Evolutionary conservation across 2,797 vertebrate genomes (phyloP).

Genomic region (Rousettus madagascariensis): DNA sequence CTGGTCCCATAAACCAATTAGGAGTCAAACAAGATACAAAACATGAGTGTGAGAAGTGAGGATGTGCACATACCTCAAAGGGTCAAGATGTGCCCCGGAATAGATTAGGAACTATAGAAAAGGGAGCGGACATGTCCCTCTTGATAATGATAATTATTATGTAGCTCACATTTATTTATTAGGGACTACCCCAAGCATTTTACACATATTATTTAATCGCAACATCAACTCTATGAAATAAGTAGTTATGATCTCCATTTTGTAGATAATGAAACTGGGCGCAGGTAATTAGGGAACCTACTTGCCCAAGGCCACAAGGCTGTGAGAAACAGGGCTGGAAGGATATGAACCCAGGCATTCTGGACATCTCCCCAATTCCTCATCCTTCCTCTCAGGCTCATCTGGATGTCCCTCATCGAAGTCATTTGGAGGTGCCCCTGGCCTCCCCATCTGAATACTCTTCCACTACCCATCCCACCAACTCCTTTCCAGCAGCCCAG

Average conservation of each 20-base stretch:
- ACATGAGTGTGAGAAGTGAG: neutral
- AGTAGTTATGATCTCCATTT: neutral
- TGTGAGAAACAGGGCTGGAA: neutral
- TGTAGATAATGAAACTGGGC: neutral
- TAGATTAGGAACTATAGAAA: neutral
- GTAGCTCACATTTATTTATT: slow-evolving; percentile 1
- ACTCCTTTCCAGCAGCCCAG: neutral
- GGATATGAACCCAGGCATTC: neutral
- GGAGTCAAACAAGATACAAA: neutral
- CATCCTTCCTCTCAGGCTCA: neutral
- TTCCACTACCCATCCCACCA: neutral
- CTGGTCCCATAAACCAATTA: neutral
- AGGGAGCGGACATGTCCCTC: neutral
- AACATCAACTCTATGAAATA: neutral
- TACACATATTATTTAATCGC: neutral
- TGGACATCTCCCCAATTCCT: neutral
- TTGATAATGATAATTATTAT: neutral
- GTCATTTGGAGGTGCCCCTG: neutral
- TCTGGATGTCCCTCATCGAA: neutral
- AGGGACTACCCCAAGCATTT: neutral
- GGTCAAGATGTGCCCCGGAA: neutral
- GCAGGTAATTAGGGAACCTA: neutral
- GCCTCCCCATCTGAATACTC: neutral
- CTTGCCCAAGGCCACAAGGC: neutral
- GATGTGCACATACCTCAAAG: neutral